Evolutionary conservation across 2,888 invertebrate species (phyloP), one percentile per base, ranked within the genome.

Genomic region (Tineola bisselliella): DNA sequence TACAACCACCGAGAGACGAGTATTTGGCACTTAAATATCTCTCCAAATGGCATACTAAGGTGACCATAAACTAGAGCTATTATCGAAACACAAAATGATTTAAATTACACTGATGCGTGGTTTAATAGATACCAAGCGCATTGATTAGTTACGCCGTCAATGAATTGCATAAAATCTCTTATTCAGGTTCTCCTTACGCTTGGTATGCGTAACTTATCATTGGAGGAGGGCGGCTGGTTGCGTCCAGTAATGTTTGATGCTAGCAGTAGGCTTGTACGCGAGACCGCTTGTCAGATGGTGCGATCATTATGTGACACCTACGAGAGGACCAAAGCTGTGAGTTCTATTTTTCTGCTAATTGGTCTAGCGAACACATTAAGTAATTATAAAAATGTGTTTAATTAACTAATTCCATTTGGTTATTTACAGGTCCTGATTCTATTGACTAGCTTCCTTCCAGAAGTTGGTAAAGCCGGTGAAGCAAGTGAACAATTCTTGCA

Each of bases 171-270:
- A n/a, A n/a, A n/a, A n/a, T n/a, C n/a, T n/a, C n/a, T n/a, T n/a
- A n/a, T 25, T 25, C 68, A 86, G 88, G 72, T 79, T 66, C 63
- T 88, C 76, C 64, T 84, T 44, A 83, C 84, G 0, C 81, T 84
- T 64, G 89, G 89, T 56, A 87, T 89, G 67, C 87, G 89, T 0
- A 88, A 89, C 0, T 75, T 93, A 59, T 88, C 89, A 19, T 77
- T 93, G 17, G 89, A 90, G 54, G 91, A 92, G 67, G 90, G 91
- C 44, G 91, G 93, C 0, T 98, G 98, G 98, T 86, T 98, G 63
- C 93, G 95, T 66, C 93, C 94, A n/a, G 93, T 97, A 8, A 89
- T 98, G 69, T 98, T 98, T 79, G 96, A 96, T 81, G 92, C 95
- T 0, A 95, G 95, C 73, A 97, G 97, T 0, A 90, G 95, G 60